Conservation (phyloP, 2,113 vertebrate species). For the Pelobates fuscus region DNA sequence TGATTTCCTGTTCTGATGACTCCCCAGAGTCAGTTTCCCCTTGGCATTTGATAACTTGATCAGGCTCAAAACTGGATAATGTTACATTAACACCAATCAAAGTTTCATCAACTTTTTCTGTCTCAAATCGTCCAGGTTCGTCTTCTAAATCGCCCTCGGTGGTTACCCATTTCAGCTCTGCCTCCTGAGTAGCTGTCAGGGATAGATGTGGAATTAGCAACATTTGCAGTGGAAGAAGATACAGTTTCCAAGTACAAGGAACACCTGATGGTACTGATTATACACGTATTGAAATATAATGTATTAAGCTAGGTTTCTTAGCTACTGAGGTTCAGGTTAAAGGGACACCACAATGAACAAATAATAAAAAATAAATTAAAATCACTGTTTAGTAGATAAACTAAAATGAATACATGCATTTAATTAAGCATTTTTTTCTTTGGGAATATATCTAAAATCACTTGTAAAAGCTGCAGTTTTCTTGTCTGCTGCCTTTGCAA, state of each 20-base stretch:
- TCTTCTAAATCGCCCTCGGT: conserved; percentile 7
- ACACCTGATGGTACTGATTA: no score
- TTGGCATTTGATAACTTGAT: conserved; percentile 18
- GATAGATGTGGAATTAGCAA: background rate
- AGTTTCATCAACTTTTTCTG: conserved; percentile 1
- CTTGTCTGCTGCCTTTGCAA: no score
- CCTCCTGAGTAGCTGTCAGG: background rate
- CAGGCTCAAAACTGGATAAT: background rate
- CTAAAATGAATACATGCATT: no score
- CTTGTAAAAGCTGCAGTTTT: no score
- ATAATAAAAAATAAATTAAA: no score
- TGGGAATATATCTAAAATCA: no score
- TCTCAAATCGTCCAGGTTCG: background rate
- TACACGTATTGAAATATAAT: no score
- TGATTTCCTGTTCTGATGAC: background rate
- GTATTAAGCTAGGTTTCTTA: no score
- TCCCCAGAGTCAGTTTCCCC: conserved; percentile 9
- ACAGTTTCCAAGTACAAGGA: background rate
- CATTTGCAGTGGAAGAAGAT: background rate
- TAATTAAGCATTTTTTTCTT: no score
- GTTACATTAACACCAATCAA: background rate
- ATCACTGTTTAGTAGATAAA: no score
- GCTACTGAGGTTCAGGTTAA: no score
- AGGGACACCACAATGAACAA: no score
- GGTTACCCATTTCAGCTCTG: conserved; percentile 8